phyloP scores from a whole-genome alignment of 1,140 invertebrate species.

The Theocolax elegans region DNA sequence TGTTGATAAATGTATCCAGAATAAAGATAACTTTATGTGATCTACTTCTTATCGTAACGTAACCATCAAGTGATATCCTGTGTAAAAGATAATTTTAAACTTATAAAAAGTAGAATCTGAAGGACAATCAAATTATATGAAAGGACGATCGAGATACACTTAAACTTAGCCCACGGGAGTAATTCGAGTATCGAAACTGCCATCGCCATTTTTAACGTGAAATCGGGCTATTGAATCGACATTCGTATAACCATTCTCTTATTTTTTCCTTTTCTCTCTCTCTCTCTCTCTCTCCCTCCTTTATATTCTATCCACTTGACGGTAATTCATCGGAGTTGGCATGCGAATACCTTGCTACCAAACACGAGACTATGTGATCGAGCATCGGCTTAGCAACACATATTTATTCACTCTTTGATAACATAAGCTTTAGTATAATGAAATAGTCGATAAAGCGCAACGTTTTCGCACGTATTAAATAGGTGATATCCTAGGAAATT shows the following conservation, averaged over 20 bases:
- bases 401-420: background rate
- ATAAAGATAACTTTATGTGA: background rate
- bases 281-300: conserved; percentile 41
- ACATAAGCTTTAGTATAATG: background rate
- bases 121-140: conserved; percentile 28
- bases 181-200: conserved; percentile 25
- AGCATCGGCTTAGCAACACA: background rate
- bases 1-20: no score
- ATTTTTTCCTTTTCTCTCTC: conserved; percentile 35
- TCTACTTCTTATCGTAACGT: background rate
- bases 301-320: conserved; percentile 17
- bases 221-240: conserved; percentile 18
- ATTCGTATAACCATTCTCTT: background rate
- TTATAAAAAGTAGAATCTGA: background rate
- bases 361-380: conserved; percentile 4
- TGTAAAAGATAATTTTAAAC: background rate
- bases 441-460: background rate
- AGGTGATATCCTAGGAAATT: no score
- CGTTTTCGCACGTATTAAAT: background rate
- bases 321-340: background rate
- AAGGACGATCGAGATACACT: background rate
- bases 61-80: background rate
- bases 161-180: conserved; percentile 12
- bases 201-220: conserved; percentile 2
- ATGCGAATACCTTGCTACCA: background rate